A percentile compares a stretch with the other conserved stretches of the same genome.
Evolutionary conservation across 2,888 invertebrate species (phyloP).

Genomic region (Synanthedon formicaeformis): DNA sequence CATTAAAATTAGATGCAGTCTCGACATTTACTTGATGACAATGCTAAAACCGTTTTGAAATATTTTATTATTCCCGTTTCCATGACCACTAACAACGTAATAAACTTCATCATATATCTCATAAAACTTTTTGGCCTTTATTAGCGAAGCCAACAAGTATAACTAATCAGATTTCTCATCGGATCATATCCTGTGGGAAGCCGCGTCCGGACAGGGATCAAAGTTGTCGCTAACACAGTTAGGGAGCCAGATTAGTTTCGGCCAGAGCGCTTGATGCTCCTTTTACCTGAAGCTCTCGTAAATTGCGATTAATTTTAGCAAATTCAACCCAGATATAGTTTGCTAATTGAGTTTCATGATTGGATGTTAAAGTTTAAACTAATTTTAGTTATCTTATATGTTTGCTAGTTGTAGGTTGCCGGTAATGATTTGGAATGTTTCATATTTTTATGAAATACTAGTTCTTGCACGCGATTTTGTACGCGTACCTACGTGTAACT

Average conservation of each 20-base stretch:
- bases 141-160: slow-evolving; percentile 62
- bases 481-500: too few relatives aligned
- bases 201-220: slow-evolving; percentile 42
- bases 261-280: slow-evolving; percentile 30
- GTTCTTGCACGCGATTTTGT: too few relatives aligned
- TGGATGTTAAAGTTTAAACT: background rate
- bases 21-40: too few relatives aligned
- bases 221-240: slow-evolving; percentile 68
- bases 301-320: slow-evolving; percentile 44
- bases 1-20: too few relatives aligned
- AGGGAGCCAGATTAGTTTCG: slow-evolving; percentile 64
- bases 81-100: background rate
- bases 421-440: too few relatives aligned
- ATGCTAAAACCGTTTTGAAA: too few relatives aligned
- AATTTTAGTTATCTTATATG: too few relatives aligned
- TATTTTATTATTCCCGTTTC: too few relatives aligned
- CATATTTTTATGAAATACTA: too few relatives aligned
- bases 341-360: background rate
- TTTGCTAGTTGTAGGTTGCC: too few relatives aligned
- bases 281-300: slow-evolving; percentile 45
- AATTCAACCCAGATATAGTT: slow-evolving; percentile 19
- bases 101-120: background rate
- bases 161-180: slow-evolving; percentile 63
- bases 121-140: slow-evolving; percentile 32
- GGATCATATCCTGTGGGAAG: slow-evolving; percentile 62